A percentile compares a stretch with the other conserved stretches of the same genome.
phyloP scores from a whole-genome alignment of 2,113 vertebrate genomes.

The Galeopterus variegatus region DNA sequence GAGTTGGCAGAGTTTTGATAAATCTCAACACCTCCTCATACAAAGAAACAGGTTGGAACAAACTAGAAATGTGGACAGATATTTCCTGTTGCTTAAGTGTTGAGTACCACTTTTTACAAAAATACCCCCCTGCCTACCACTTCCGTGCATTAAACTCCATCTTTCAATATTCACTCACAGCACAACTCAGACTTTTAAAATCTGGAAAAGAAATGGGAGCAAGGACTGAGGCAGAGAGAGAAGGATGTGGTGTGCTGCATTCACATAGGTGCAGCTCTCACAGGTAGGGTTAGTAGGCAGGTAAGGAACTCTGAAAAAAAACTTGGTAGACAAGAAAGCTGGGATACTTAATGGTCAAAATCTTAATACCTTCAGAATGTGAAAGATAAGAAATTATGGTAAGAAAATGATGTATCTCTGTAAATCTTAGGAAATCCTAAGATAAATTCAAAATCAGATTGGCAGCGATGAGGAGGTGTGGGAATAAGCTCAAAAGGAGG shows the following conservation, averaged over 20 bases:
- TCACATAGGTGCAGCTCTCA: fast-evolving
- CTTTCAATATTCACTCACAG: too few species aligned
- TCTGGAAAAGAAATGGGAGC: not conserved
- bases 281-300: fast-evolving
- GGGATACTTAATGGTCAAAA: not conserved
- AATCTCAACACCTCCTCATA: not conserved
- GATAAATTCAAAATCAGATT: not conserved
- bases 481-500: not conserved
- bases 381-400: not conserved
- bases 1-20: not conserved
- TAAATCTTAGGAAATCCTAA: too few species aligned
- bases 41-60: too few species aligned
- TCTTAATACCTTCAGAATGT: not conserved
- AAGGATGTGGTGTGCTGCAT: fast-evolving
- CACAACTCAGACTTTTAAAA: not conserved
- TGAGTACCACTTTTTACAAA: fast-evolving
- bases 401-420: not conserved
- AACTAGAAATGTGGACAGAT: fast-evolving
- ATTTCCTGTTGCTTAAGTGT: fast-evolving
- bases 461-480: fast-evolving
- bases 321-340: not conserved
- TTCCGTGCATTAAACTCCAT: too few species aligned
- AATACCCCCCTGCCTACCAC: fast-evolving
- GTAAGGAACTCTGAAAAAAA: too few species aligned
- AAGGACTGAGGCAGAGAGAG: fast-evolving